These are phyloP conservation scores for Philereme transversata DNA, from an alignment of 2,888 invertebrate species.

Conservation along the genomic window DNA sequence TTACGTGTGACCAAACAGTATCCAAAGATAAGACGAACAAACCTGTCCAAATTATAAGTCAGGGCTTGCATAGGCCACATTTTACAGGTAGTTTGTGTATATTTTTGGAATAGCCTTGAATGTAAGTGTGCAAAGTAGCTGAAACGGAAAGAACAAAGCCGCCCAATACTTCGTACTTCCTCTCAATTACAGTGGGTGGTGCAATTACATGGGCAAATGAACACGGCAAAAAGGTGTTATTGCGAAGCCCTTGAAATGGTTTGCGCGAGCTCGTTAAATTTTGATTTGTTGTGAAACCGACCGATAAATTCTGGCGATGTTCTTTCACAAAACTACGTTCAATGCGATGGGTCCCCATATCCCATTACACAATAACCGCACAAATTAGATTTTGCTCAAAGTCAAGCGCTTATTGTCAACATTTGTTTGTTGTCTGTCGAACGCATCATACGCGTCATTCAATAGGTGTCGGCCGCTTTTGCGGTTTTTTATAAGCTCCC, in stretches of 20 bases:
- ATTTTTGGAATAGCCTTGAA: constrained; percentile 32
- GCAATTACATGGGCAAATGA: constrained; percentile 75
- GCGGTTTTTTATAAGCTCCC: constrained; percentile 53
- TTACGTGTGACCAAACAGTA: constrained; percentile 69
- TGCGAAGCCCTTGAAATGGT: constrained; percentile 60
- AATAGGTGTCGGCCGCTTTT: constrained; percentile 73
- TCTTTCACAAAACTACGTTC: constrained; percentile 57
- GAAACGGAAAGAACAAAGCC: constrained; percentile 39
- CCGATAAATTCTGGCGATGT: constrained; percentile 73
- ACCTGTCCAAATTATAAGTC: constrained; percentile 42
- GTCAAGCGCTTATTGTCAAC: constrained; percentile 80
- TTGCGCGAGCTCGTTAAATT: constrained; percentile 79
- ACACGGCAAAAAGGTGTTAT: constrained; percentile 58
- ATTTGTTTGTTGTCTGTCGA: constrained; percentile 75
- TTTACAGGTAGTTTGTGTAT: constrained; percentile 27
- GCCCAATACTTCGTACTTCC: constrained; percentile 44
- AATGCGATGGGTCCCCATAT: constrained; percentile 64
- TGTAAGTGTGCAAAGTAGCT: constrained; percentile 30
- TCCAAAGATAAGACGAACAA: constrained; percentile 53
- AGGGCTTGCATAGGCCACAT: constrained; percentile 43
- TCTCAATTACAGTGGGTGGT: constrained; percentile 60
- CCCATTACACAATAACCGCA: constrained; percentile 81
- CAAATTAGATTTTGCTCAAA: constrained; percentile 83
- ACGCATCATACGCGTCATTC: constrained; percentile 74
- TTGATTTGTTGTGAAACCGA: constrained; percentile 83